These are phyloP conservation scores for Pharmacophagus antenor DNA, from an alignment of 2,888 invertebrate species.

Conservation along the genomic window DNA sequence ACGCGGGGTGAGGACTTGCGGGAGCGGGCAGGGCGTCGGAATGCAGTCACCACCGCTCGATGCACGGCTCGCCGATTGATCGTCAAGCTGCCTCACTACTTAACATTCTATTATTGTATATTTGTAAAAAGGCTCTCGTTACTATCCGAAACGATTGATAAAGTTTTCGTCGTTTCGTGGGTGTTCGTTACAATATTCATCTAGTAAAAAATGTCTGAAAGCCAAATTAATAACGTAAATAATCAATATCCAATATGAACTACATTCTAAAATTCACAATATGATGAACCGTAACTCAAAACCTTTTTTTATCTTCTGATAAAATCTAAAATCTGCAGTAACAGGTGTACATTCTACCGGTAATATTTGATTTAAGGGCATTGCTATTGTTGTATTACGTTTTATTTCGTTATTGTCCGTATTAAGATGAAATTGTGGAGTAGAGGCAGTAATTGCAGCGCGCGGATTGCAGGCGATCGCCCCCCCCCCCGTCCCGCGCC, in stretches of 20 bases:
- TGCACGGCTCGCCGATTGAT: conserved; percentile 69
- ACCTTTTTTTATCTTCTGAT: not conserved
- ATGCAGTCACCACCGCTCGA: conserved; percentile 76
- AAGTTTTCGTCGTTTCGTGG: not conserved
- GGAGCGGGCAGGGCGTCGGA: conserved; percentile 60
- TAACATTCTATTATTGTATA: conserved; percentile 33
- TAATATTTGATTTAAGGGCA: conserved; percentile 11
- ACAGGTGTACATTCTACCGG: conserved; percentile 15
- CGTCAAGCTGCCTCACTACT: conserved; percentile 48
- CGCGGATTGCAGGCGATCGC: conserved; percentile 77
- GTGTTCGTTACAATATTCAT: conserved; percentile 1
- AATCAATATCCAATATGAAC: too few relatives aligned
- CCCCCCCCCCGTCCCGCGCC: conserved; percentile 59
- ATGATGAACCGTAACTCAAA: not conserved
- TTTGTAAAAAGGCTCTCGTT: conserved; percentile 11
- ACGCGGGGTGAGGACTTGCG: conserved; percentile 64
- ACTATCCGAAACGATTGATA: conserved; percentile 23
- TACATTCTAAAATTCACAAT: not conserved
- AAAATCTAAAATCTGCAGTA: not conserved
- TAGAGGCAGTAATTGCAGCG: conserved; percentile 76
- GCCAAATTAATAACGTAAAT: not conserved
- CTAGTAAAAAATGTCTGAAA: too few relatives aligned
- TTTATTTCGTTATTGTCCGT: conserved; percentile 43
- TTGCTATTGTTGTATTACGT: conserved; percentile 21
- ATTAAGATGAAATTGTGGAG: conserved; percentile 68